Evolutionary conservation across 2,888 invertebrate species (phyloP), one percentile per base, ranked within the genome.

Genomic region (Melieria omissa): DNA sequence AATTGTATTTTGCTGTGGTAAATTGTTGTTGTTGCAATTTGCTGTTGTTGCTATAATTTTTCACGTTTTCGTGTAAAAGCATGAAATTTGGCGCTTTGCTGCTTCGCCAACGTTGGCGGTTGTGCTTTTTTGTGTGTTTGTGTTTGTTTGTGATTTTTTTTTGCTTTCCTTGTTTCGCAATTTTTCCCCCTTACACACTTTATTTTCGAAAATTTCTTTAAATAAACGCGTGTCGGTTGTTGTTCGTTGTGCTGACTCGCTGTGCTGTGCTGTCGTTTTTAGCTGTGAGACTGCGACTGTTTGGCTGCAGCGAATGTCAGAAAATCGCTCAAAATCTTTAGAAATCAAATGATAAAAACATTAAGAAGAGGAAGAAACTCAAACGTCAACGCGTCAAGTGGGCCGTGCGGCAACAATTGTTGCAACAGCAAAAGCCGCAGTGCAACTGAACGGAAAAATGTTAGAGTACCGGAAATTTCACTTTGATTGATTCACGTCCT

Each of bases 181-280:
- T 46, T 67, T 49, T 67, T 49, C 46, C 45, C 14, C 41, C 52
- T 49, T 63, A 68, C 45, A 67, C 62, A 72, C 60, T 69, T 65
- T 69, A 69, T 69, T 72, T 69, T 46, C 16, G 61, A 72, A 61
- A 52, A 44, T 69, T 68, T 64, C 47, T 68, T 72, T 61, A 69
- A 69, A 65, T 69, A 72, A 69, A 64, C 68, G 41, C 68, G 16
- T 55, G 10, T 41, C 4, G n/a, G 45, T 14, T 12, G 29, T 29
- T 29, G 29, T 29, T 29, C 29, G 29, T 29, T 29, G 29, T 29
- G 29, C 29, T 2, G 29, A 29, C 29, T 29, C 29, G 29, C 29
- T 29, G 29, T 29, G 29, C 29, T 42, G 16, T 60, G 41, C 9
- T 44, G 49, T 52, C 41, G 14, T 54, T 66, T 58, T 8, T 42